A percentile compares a stretch with the other conserved stretches of the same genome.
These are phyloP conservation scores for Mergus octosetaceus DNA, from an alignment of 2,797 vertebrate species.

Conservation along the genomic window DNA sequence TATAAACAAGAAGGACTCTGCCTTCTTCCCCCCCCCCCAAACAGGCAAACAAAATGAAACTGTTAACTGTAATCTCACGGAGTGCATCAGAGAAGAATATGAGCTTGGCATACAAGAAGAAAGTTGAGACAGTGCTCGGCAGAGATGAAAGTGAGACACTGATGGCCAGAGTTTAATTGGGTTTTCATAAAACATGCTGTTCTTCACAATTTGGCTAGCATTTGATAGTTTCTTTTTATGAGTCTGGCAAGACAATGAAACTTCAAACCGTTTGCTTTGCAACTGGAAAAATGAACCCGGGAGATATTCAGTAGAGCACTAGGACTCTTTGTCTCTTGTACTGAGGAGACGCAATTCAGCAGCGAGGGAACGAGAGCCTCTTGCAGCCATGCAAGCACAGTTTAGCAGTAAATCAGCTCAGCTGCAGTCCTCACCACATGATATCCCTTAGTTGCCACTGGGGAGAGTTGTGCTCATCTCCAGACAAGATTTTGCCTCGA, in stretches of 20 bases:
- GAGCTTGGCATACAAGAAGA: conserved; percentile 21
- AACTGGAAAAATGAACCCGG: conserved; percentile 40
- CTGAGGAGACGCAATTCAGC: conserved; percentile 10
- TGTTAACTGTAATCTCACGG: conserved; percentile 28
- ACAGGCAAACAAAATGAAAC: not conserved
- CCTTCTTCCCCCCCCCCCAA: rapidly evolving
- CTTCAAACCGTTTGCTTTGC: conserved; percentile 42
- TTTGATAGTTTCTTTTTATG: conserved; percentile 56
- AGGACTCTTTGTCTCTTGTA: not conserved
- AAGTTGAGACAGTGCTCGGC: not conserved
- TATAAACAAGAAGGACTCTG: not conserved
- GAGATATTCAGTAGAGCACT: conserved; percentile 2
- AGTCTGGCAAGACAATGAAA: conserved; percentile 58
- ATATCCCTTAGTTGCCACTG: conserved; percentile 29
- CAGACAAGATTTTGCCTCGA: conserved; percentile 41
- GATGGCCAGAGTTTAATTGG: conserved; percentile 52
- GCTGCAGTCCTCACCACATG: conserved; percentile 35
- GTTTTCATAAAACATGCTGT: conserved; percentile 64
- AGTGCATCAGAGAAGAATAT: conserved; percentile 18
- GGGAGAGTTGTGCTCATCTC: conserved; percentile 49
- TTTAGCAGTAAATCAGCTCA: conserved; percentile 55
- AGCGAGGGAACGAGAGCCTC: not conserved
- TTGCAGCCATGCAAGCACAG: conserved; percentile 2
- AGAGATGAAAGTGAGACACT: conserved; percentile 56
- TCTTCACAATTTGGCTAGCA: conserved; percentile 40